Percentiles rank a stretch among this genome's conserved stretches.
Conservation (phyloP, 2,888 invertebrate genomes). For the Stegophylla sp. region DNA sequence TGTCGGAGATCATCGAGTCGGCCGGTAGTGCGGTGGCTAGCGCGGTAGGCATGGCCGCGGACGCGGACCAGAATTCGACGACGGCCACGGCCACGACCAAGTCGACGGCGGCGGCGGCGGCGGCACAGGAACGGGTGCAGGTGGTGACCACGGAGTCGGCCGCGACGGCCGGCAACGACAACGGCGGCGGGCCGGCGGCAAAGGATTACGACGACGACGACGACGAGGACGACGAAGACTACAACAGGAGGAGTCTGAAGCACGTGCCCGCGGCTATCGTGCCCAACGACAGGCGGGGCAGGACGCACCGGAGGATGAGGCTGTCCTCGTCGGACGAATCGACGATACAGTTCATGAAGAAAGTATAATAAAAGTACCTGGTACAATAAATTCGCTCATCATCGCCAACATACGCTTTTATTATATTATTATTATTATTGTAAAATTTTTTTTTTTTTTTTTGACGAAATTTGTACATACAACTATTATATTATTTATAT, state of each 20-base stretch:
- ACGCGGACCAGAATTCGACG: constrained; percentile 16
- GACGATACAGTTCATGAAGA: constrained; percentile 51
- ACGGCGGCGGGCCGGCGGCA: constrained; percentile 11
- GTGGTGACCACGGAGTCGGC: neutral
- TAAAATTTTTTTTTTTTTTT: too few relatives aligned
- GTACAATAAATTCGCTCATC: neutral
- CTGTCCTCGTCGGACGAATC: constrained; percentile 60
- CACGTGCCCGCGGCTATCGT: constrained; percentile 42
- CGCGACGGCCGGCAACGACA: neutral
- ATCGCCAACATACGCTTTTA: too few relatives aligned
- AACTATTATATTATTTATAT: constrained; percentile 1
- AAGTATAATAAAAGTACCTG: constrained; percentile 21
- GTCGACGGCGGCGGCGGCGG: constrained; percentile 60
- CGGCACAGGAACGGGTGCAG: neutral
- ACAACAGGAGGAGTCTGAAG: constrained; percentile 10
- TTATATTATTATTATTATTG: too few relatives aligned
- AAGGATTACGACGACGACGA: constrained; percentile 36
- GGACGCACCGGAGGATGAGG: constrained; percentile 63
- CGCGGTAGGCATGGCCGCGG: constrained; percentile 28
- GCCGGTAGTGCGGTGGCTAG: constrained; percentile 46
- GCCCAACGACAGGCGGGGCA: constrained; percentile 61
- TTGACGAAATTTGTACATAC: constrained; percentile 12
- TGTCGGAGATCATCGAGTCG: constrained; percentile 60
- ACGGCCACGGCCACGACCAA: constrained; percentile 2
- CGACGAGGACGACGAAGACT: constrained; percentile 36